Evolutionary conservation across 2,888 invertebrate species (phyloP), one percentile per base, ranked within the genome.

Genomic region (Sminthurides aquaticus): DNA sequence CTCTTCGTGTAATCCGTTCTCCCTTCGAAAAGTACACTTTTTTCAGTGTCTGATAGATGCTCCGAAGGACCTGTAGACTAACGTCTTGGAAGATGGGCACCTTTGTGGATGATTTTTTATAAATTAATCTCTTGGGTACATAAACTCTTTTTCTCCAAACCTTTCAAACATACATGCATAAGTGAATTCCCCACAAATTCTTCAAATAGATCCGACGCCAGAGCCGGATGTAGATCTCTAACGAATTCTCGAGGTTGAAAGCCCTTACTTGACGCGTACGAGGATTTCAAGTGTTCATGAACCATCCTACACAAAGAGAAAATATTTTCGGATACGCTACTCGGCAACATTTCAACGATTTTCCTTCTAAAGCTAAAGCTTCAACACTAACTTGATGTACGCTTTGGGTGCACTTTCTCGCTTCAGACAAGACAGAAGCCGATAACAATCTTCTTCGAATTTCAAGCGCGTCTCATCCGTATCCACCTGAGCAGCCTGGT

Each of bases 1-100:
- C 70, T 55, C 54, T 67, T 0, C 71, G 63, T 64, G 68, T 70
- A 1, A 73, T 28, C 48, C 73, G n/a, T 18, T 66, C 63, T 20
- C 73, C 73, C 15, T 67, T 59, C 8, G 62, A 56, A 18, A 71
- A 65, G 34, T 68, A 69, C 22, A 59, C 25, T 24, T 67, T 70
- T 54, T 62, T 67, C 66, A 73, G 60, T 22, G 65, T 67, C 15
- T 67, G 49, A 57, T 66, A 71, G 18, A 71, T 52, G 8, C 63
- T 28, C 20, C 60, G 22, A 3, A 59, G 26, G 1, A 49, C 54
- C 29, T 52, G 29, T 43, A 54, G 2, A 29, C 49, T 59, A 18
- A 63, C 15, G 0, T 22, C 49, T 52, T 60, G n/a, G 20, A 66
- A 66, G 8, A 66, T 24, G 24, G 62, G 59, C 22, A 58, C 43